Base-by-base conservation (phyloP, 2,113 vertebrate species). In the Neogobius melanostomus region DNA sequence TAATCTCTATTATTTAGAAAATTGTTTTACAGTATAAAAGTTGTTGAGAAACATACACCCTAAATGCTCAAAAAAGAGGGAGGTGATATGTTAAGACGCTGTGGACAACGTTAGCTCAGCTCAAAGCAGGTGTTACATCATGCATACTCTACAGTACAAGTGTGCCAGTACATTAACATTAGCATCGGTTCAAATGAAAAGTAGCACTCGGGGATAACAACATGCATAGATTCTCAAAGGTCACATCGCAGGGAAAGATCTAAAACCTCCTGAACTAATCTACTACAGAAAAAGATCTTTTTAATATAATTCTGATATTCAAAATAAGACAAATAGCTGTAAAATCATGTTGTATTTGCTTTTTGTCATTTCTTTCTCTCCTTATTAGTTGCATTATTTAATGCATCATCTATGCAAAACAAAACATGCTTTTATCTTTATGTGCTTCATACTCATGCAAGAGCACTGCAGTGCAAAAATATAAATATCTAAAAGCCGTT, bases 151-250 rank as follows among this genome's bases (percentile, higher is more conserved):
- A 88, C 79, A 77, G 82, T 82, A 87, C 89, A 79, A 86, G 80
- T 77, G 87, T 86, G 84, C 81, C 76, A 75, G 79, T 16, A 83
- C 84, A 70, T 76, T 68, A 74, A 85, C 77, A 76, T 87, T 77
- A 75, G 79, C 64, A 68, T 75, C 71, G 61, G 66, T 77, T 82
- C 65, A 76, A 81, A 77, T 81, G 66, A 66, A 84, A 75, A 46
- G 57, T 63, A 87, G 81, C 81, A 84, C 66, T 85, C 81, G 56
- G 83, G 74, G 82, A 82, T 80, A 78, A 84, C 77, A 80, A 87
- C 92, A 93, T 93, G 92, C 91, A 92, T 92, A 92, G 91, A 89
- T 92, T 88, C 79, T 81, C 63, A 68, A 69, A 79, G 77, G 82
- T 86, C 79, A 90, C 85, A 88, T 84, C 83, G 74, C 83, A 86